phyloP scores from a whole-genome alignment of 2,888 invertebrate species.

The Pyrochroa serraticornis region DNA sequence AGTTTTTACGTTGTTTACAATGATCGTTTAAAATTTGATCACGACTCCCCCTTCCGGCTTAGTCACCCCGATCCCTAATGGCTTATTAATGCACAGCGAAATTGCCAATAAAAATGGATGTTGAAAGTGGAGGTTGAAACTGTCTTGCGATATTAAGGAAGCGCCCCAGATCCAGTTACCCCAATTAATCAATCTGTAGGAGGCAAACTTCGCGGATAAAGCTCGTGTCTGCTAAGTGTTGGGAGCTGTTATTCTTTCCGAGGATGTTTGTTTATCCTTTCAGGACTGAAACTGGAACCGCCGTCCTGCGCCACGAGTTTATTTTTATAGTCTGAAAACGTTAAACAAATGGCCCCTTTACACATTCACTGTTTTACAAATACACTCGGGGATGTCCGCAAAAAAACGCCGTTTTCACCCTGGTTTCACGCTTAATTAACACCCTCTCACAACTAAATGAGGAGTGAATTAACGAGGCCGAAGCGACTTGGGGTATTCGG shows the following conservation, averaged over 20 bases:
- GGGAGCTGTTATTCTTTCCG: constrained; percentile 34
- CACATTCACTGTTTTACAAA: constrained; percentile 22
- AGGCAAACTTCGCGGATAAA: neutral
- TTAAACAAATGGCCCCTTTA: constrained; percentile 16
- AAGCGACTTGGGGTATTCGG: too few species aligned
- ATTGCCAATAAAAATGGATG: constrained; percentile 1
- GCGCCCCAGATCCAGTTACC: constrained; percentile 21
- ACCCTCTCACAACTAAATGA: neutral
- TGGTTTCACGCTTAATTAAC: constrained; percentile 22
- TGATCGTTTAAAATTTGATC: constrained; percentile 2
- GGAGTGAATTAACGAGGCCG: too few species aligned
- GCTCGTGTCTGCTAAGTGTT: constrained; percentile 34
- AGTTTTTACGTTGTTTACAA: constrained; percentile 6
- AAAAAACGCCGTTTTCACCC: constrained; percentile 20
- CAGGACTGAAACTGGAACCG: constrained; percentile 34
- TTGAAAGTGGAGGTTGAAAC: too few species aligned
- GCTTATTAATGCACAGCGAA: neutral
- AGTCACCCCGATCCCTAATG: too few species aligned
- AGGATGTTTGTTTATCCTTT: constrained; percentile 34
- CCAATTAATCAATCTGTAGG: constrained; percentile 26
- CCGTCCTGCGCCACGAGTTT: constrained; percentile 23
- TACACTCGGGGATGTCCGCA: constrained; percentile 5
- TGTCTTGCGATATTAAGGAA: neutral
- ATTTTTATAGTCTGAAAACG: constrained; percentile 27
- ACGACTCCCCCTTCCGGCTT: too few species aligned